Conservation (phyloP, 2,113 vertebrate genomes). For the Sakesphorus luctuosus region DNA sequence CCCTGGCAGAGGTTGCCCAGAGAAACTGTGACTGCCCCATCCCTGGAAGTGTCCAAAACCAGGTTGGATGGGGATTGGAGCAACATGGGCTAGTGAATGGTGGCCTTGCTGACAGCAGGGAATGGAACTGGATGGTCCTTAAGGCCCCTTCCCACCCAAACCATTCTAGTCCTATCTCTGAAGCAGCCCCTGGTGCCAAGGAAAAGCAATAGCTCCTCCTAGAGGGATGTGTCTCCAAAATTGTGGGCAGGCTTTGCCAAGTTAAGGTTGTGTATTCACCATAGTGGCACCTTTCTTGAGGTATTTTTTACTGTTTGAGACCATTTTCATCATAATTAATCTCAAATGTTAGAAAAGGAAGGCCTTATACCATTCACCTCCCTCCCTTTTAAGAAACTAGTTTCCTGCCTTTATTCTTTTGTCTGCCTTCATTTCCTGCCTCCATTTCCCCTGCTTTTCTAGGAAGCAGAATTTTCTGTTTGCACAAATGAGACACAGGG, state of each 20-base stretch:
- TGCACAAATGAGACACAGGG: background rate
- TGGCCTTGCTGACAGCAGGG: too few relatives aligned
- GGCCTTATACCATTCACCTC: background rate
- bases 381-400: background rate
- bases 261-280: background rate
- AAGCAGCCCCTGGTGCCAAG: background rate
- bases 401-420: conserved; percentile 10
- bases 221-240: background rate
- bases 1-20: background rate
- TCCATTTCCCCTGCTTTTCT: conserved; percentile 13
- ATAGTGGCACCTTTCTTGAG: background rate
- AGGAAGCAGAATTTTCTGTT: background rate
- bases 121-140: rapidly evolving
- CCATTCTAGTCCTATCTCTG: background rate
- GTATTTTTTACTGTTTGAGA: background rate
- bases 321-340: background rate
- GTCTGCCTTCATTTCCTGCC: background rate
- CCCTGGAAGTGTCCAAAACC: background rate
- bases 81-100: rapidly evolving
- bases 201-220: conserved; percentile 1
- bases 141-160: background rate
- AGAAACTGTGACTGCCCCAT: background rate
- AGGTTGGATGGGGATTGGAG: rapidly evolving
- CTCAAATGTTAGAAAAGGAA: background rate
- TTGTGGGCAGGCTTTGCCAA: background rate